phyloP scores from a whole-genome alignment of 2,113 vertebrate species.

The Leptobrachium leishanense region DNA sequence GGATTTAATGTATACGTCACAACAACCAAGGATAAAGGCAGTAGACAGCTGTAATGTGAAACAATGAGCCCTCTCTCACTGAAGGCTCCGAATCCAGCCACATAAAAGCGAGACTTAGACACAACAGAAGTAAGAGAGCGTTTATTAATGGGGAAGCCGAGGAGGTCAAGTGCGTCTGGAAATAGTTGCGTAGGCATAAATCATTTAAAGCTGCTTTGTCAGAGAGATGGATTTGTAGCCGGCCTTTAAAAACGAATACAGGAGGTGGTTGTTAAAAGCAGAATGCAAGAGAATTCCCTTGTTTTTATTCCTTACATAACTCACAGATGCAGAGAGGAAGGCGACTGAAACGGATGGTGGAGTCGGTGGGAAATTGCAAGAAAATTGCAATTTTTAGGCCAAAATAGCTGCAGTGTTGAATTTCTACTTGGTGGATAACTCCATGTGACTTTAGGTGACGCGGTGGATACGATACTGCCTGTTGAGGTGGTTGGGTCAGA shows the following conservation, averaged over 20 bases:
- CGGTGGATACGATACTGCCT: too few species aligned
- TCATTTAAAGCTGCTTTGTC: slow-evolving; percentile 1
- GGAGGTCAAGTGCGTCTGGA: background rate
- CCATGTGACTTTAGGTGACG: too few species aligned
- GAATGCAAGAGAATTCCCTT: background rate
- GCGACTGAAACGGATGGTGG: too few species aligned
- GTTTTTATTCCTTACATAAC: background rate
- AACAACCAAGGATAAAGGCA: background rate
- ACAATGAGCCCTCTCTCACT: background rate
- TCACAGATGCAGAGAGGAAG: too few species aligned
- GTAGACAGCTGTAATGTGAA: background rate
- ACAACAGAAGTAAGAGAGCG: background rate
- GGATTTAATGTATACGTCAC: too few species aligned
- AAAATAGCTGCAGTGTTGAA: too few species aligned
- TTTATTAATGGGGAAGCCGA: background rate
- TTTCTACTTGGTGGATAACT: too few species aligned
- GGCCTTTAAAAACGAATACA: background rate
- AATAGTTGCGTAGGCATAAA: background rate
- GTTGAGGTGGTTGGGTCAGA: too few species aligned
- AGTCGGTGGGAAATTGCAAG: too few species aligned
- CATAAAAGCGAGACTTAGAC: background rate
- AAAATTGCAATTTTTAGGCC: too few species aligned
- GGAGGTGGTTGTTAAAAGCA: background rate
- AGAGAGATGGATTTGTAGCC: background rate
- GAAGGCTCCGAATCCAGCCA: background rate